phyloP scores from a whole-genome alignment of 2,888 invertebrate species.

The Leptinotarsa tumamoca region DNA sequence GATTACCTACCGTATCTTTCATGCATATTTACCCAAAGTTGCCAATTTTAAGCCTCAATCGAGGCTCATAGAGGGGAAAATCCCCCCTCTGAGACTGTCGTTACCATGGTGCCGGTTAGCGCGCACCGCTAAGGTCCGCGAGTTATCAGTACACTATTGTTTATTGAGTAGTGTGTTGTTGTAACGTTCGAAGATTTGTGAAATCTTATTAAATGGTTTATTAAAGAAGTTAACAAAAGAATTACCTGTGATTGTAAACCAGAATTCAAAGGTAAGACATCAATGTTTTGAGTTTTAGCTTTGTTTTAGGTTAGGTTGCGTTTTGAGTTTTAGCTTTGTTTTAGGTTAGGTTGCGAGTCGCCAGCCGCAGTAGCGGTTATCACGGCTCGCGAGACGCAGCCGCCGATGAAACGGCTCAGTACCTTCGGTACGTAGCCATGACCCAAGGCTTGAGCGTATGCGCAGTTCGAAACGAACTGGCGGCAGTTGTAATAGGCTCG shows the following conservation, averaged over 20 bases:
- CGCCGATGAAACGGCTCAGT: not conserved
- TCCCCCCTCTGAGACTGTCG: no score
- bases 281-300: not conserved
- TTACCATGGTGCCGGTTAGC: conserved; percentile 2
- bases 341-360: not conserved
- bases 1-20: no score
- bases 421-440: not conserved
- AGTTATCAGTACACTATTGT: not conserved
- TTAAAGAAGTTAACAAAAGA: not conserved
- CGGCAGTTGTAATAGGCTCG: not conserved
- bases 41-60: no score
- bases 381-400: not conserved
- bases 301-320: not conserved
- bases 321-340: not conserved
- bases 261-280: not conserved
- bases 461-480: not conserved
- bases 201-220: not conserved
- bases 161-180: not conserved
- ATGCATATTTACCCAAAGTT: no score
- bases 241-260: not conserved
- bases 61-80: no score
- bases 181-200: not conserved
- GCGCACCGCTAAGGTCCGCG: not conserved
- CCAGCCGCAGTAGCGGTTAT: not conserved
- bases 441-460: not conserved